Evolutionary conservation across 2,888 invertebrate species (phyloP), one percentile per base, ranked within the genome.

Genomic region (Tetramorium bicarinatum): DNA sequence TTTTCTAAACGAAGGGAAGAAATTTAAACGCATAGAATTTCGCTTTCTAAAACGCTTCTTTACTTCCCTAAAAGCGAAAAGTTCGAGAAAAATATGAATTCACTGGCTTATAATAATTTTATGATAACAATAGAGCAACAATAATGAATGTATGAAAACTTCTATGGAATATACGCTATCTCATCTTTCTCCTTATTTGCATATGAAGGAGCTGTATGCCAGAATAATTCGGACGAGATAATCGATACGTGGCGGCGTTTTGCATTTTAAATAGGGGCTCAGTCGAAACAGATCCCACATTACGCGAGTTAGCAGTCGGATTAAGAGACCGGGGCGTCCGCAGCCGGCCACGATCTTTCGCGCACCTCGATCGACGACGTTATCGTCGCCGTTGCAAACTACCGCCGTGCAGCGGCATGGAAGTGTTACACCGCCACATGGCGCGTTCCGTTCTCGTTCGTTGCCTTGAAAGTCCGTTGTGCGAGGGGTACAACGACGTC

Each of bases 391-490:
- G 80, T 86, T 84, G 87, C 81, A 82, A 79, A 72, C 29, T 72
- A 69, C 52, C 64, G 66, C 49, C 79, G 69, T 15, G 49, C 71
- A 41, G 21, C 67, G 77, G 62, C 66, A 44, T 59, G 71, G 75
- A 83, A 75, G 86, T 77, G 75, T 80, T 74, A 47, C 56, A 18
- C 34, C 44, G 85, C 90, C 92, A 91, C 91, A 93, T 92, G 92
- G 90, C 90, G 91, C 86, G 86, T 83, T 89, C 13, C 91, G 92
- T 93, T 93, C 93, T 87, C 91, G 92, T 92, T 87, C 92, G 92
- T 90, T 93, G 92, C 92, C 89, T 90, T 90, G 88, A 89, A 91
- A 92, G 91, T 93, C 92, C 93, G 92, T 93, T 93, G 92, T 87
- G 74, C 86, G 79, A 86, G 87, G 84, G 84, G 85, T 85, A 86